phyloP scores from a whole-genome alignment of 2,888 invertebrate genomes.

The Thera britannica region DNA sequence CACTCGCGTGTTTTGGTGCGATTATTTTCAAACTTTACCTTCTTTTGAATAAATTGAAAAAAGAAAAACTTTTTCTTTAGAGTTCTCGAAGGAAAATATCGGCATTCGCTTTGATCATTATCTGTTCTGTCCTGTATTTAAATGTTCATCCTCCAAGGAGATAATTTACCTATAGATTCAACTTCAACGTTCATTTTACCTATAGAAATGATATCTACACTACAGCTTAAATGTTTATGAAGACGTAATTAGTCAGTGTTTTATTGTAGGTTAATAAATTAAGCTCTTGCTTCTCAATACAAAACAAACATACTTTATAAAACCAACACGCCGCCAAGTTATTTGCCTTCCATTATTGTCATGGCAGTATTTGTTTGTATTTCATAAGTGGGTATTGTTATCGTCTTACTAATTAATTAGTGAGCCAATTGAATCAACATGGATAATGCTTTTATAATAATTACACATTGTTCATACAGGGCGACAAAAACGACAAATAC shows the following conservation, averaged over 20 bases:
- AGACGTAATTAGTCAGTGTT: slow-evolving; percentile 10
- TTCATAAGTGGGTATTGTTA: slow-evolving; percentile 39
- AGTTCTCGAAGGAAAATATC: slow-evolving; percentile 1
- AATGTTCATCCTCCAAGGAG: not conserved
- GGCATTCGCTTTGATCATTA: not conserved
- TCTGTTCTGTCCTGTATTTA: no score
- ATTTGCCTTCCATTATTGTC: slow-evolving; percentile 34
- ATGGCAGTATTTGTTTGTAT: slow-evolving; percentile 32
- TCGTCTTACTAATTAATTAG: slow-evolving; percentile 41
- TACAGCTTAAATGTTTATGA: slow-evolving; percentile 1
- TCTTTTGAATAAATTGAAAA: slow-evolving; percentile 38
- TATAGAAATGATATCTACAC: no score
- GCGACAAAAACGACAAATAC: not conserved
- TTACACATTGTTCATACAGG: not conserved
- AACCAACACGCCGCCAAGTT: slow-evolving; percentile 25
- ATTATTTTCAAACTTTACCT: slow-evolving; percentile 42
- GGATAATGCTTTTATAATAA: slow-evolving; percentile 2
- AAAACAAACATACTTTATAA: slow-evolving; percentile 20
- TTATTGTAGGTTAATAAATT: slow-evolving; percentile 14
- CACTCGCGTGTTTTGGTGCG: slow-evolving; percentile 51
- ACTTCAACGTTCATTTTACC: no score
- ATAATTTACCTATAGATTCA: not conserved
- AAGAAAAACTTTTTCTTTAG: slow-evolving; percentile 4
- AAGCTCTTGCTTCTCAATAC: slow-evolving; percentile 27
- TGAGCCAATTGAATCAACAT: slow-evolving; percentile 29